These are phyloP conservation scores for Perodicticus potto DNA, from an alignment of 2,797 vertebrate genomes.

Conservation along the genomic window DNA sequence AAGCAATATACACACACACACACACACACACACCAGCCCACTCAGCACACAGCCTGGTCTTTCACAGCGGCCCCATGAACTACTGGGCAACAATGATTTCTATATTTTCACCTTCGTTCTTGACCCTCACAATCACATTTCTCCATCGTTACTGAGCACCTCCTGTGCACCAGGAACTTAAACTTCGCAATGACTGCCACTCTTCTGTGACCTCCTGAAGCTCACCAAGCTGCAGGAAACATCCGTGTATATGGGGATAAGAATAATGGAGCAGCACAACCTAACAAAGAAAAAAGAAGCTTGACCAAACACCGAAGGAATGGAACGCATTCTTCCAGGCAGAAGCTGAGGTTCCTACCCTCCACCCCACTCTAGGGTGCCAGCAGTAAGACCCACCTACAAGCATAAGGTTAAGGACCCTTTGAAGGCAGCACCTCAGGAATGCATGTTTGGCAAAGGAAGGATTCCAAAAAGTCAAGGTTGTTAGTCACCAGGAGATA, in stretches of 20 bases:
- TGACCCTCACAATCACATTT: not conserved
- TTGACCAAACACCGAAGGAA: not conserved
- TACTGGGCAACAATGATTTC: rapidly evolving
- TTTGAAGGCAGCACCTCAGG: not conserved
- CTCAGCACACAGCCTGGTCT: not conserved
- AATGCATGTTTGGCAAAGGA: conserved; percentile 2
- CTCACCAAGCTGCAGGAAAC: not conserved
- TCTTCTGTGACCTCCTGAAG: not conserved
- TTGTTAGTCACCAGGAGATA: not conserved
- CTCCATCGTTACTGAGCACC: not conserved
- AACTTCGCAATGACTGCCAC: not conserved
- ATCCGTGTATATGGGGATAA: not conserved
- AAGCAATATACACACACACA: not conserved
- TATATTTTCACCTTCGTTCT: not conserved
- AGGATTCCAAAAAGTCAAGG: conserved; percentile 41
- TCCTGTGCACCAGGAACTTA: not conserved
- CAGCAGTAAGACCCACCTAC: not conserved
- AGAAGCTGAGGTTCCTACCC: not conserved
- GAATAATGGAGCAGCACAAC: not conserved
- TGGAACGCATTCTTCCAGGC: not conserved
- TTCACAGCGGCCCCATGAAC: not conserved
- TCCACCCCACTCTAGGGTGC: rapidly evolving
- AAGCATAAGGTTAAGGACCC: not conserved
- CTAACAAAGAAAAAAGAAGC: not conserved
- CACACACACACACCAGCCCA: not conserved